A percentile compares a stretch with the other conserved stretches of the same genome.
These are phyloP conservation scores for Aythya baeri DNA, from an alignment of 2,113 vertebrate species.

Conservation along the genomic window DNA sequence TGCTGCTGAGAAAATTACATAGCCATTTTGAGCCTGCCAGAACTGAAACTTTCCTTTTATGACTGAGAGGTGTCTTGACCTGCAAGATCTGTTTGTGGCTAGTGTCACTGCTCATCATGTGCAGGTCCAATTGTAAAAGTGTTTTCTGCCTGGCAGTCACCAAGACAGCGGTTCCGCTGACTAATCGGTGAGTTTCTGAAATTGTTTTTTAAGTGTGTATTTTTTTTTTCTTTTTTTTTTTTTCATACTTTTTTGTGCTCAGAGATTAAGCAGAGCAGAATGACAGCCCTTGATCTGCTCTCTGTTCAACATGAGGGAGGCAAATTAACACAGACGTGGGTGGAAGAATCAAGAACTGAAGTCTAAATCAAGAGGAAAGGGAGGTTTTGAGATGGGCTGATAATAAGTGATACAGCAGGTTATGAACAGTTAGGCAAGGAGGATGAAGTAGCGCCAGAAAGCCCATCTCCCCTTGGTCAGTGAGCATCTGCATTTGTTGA, in stretches of 20 bases:
- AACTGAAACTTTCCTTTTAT: background rate
- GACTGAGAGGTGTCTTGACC: background rate
- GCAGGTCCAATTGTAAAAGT: background rate
- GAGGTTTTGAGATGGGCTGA: conserved; percentile 21
- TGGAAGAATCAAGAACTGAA: conserved; percentile 45
- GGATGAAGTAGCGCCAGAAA: background rate
- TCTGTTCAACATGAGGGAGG: conserved; percentile 41
- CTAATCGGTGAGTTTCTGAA: conserved; percentile 31
- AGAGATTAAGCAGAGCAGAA: conserved; percentile 16
- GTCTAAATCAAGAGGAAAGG: conserved; percentile 38
- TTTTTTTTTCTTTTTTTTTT: background rate
- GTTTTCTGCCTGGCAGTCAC: background rate
- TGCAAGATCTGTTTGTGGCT: background rate
- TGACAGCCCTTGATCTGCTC: conserved; percentile 52
- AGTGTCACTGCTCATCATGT: background rate
- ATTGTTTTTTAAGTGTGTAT: background rate
- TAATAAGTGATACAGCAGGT: conserved; percentile 1
- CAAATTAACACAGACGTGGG: conserved; percentile 37
- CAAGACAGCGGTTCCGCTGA: background rate
- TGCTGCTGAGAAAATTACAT: background rate
- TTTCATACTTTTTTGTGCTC: conserved; percentile 48
- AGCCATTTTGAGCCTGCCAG: background rate
- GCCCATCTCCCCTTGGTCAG: fast-evolving
- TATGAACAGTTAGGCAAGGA: background rate
- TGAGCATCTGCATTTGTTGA: background rate